Base-by-base conservation (phyloP, 2,888 invertebrate species). In the Ormyrus thymus region DNA sequence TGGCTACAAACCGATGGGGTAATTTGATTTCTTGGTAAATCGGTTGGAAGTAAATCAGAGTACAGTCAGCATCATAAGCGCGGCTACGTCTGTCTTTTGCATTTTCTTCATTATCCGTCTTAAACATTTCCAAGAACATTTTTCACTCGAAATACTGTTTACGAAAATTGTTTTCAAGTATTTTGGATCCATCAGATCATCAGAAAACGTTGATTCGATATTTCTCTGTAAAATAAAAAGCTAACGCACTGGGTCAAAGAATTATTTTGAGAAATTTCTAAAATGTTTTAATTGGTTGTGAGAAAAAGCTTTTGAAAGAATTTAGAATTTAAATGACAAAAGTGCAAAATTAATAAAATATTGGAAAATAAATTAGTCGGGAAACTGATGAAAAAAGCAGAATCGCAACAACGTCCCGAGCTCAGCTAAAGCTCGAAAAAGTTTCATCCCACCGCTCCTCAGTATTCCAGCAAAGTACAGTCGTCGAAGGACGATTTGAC, bases 11-110 rank as follows among this genome's bases (percentile, higher is more conserved):
- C 62, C 70, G 80, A 80, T 81, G 84, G 83, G 84, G 85, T 89
- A 88, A 89, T 88, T 88, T 87, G 85, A 89, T 89, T 89, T 86
- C 84, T 84, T 80, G 85, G 84, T 84, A 87, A 88, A 88, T 88
- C 87, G 86, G 85, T 86, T 83, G 84, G 87, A 88, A 87, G 85
- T 87, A 86, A 88, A 89, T 88, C 87, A 86, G 84, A 81, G 86
- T 88, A 87, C 85, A 87, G 86, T 87, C 87, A 78, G 80, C 79
- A 80, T 68, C 81, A 84, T 84, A 84, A 86, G 75, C 82, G 58
- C 56, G 29, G 68, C 71, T 56, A 76, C 81, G 83, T 83, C 83
- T 83, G 81, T 83, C 78, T 71, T 61, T 56, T 66, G 61, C 61
- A 8, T 29, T 46, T 50, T 58, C 56, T 64, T 8, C n/a, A 15